Evolutionary conservation across 2,113 vertebrate genomes (phyloP).

Genomic region (Pelmatolapia mariae): DNA sequence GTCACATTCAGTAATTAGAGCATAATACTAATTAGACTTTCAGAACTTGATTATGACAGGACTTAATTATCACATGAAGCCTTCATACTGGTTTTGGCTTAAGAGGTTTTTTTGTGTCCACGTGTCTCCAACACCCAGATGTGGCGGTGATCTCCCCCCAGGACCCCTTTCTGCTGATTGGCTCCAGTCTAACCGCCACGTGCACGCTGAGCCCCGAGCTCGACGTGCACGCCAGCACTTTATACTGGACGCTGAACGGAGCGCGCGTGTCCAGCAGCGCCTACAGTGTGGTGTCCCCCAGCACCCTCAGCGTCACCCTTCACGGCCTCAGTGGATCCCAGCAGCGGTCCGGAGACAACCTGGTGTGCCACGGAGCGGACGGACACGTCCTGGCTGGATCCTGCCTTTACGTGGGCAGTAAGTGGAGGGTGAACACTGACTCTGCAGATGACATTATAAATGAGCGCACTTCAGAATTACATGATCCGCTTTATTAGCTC

Average conservation of each 20-base stretch:
- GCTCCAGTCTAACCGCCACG: constrained; percentile 83
- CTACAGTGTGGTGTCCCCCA: constrained; percentile 68
- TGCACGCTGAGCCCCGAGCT: constrained; percentile 77
- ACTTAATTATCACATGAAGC: not conserved
- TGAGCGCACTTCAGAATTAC: not conserved
- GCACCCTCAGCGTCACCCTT: constrained; percentile 75
- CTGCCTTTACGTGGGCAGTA: constrained; percentile 91
- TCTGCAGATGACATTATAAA: not conserved
- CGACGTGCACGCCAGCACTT: constrained; percentile 67
- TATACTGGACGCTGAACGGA: constrained; percentile 92
- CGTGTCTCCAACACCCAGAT: constrained; percentile 67
- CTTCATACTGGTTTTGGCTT: not conserved
- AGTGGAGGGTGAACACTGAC: constrained; percentile 45
- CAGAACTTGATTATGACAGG: not conserved
- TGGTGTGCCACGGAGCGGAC: constrained; percentile 84
- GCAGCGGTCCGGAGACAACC: constrained; percentile 92
- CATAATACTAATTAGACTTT: not conserved
- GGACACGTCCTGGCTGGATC: constrained; percentile 87
- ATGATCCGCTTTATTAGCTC: not conserved
- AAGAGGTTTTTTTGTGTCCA: not conserved
- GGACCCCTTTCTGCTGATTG: constrained; percentile 83
- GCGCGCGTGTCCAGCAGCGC: constrained; percentile 72
- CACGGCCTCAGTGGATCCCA: constrained; percentile 83
- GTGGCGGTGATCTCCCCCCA: constrained; percentile 83
- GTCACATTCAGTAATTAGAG: not conserved